Evolutionary conservation across 2,797 vertebrate genomes (phyloP), one percentile per base, ranked within the genome.

Genomic region (Argentina silus): DNA sequence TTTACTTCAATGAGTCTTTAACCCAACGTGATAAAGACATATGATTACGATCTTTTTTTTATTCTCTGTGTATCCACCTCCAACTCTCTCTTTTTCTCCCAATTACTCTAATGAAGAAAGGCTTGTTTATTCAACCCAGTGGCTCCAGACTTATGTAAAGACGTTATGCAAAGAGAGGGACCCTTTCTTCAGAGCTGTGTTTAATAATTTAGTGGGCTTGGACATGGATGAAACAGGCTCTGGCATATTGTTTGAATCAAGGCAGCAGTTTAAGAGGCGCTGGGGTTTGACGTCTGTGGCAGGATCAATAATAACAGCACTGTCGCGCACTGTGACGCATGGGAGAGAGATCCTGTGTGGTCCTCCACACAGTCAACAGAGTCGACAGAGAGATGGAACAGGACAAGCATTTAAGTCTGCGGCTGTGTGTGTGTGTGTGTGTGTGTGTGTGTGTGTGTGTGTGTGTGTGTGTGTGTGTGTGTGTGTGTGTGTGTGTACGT

Each of bases 181-280:
- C 86, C 87, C 84, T 88, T 81, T 74, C 79, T 87, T 86, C 75
- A 75, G 82, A 83, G 81, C 84, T 80, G 89, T 83, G 85, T 91
- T 92, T 90, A 91, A 92, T 92, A 91, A 92, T 90, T 89, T 88
- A 89, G 82, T 45, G 85, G 83, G 76, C 75, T 88, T 91, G 90
- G 90, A 88, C 89, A 69, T 63, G 83, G 90, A 92, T 92, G 89
- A 93, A 91, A 90, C 85, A 15, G 81, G 57, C 82, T 72, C 67
- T 72, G 66, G 83, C 91, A 91, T 90, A 89, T 90, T 93, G 91
- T 93, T 93, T 90, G 70, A 91, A 93, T 93, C 91, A 91, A 84
- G 75, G 75, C 76, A 56, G 85, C 85, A 87, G 88, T 90, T 86
- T 86, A 89, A 88, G 76, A 78, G 84, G 85, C 85, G 83, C 88